Percentiles rank a stretch among this genome's conserved stretches.
phyloP scores from a whole-genome alignment of 2,888 invertebrate genomes.

The Tipula confusa region DNA sequence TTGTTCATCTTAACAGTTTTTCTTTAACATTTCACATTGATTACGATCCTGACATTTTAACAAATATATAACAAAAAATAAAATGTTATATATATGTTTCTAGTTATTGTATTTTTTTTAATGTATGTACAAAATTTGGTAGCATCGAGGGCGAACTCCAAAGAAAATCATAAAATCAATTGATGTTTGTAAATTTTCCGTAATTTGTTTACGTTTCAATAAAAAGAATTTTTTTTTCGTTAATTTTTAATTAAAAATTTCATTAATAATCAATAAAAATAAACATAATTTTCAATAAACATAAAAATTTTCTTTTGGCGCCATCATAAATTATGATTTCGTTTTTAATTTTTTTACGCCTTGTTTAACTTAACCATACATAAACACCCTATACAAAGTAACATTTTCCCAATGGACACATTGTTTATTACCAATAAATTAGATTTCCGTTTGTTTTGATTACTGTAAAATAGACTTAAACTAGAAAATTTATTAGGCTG shows the following conservation, averaged over 20 bases:
- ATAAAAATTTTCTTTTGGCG: not conserved
- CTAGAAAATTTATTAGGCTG: not conserved
- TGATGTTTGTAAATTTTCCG: not conserved
- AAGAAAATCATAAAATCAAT: not conserved
- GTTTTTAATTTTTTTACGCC: not conserved
- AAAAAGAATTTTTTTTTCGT: not conserved
- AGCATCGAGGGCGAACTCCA: not conserved
- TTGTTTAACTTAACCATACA: not conserved
- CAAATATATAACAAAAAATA: no score
- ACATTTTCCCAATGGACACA: not conserved
- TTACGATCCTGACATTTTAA: conserved; percentile 3
- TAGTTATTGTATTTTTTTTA: not conserved
- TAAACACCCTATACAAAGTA: not conserved
- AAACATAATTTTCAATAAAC: not conserved
- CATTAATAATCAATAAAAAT: conserved; percentile 20
- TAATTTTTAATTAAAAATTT: not conserved
- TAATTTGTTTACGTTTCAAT: not conserved
- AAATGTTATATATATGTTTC: not conserved
- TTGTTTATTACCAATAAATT: not conserved
- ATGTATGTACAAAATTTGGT: not conserved
- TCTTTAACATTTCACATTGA: not conserved
- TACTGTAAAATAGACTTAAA: not conserved
- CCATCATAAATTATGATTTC: not conserved
- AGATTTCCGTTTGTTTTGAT: not conserved
- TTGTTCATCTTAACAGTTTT: not conserved